These are phyloP conservation scores for Drosophila aff. DNA, from an alignment of 1,140 invertebrate genomes.

Conservation along the genomic window DNA sequence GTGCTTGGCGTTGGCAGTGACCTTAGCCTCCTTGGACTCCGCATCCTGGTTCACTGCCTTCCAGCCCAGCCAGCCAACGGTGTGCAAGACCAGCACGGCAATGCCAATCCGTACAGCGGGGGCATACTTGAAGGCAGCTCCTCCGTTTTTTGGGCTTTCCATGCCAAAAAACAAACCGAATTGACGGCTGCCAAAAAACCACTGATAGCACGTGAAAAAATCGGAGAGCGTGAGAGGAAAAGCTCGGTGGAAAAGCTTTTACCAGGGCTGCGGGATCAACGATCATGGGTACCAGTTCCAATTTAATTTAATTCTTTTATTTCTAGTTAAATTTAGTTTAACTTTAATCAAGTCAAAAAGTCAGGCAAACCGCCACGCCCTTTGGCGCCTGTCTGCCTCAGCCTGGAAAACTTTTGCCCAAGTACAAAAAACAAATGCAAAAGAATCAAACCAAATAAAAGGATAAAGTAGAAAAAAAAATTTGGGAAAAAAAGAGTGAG, in stretches of 20 bases:
- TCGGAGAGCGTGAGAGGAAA: conserved; percentile 8
- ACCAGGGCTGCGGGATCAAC: conserved; percentile 25
- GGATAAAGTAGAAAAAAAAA: background rate
- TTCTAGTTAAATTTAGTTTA: conserved; percentile 8
- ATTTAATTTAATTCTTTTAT: background rate
- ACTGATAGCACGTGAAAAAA: conserved; percentile 38
- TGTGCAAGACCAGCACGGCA: conserved; percentile 63
- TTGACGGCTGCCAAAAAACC: background rate
- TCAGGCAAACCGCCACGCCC: conserved; percentile 11
- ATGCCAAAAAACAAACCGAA: conserved; percentile 27
- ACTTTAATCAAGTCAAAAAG: conserved; percentile 26
- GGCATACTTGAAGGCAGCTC: conserved; percentile 26
- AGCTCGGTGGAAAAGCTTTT: conserved; percentile 29
- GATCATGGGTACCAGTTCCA: conserved; percentile 16
- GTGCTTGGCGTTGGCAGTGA: conserved; percentile 34
- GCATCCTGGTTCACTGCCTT: conserved; percentile 40
- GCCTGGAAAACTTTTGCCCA: conserved; percentile 51
- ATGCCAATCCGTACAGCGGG: conserved; percentile 64
- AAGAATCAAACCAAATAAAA: background rate
- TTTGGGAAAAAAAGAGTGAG: background rate
- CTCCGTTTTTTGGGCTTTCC: conserved; percentile 40
- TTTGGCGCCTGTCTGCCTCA: conserved; percentile 26
- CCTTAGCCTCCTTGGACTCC: conserved; percentile 26
- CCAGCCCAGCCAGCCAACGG: conserved; percentile 65
- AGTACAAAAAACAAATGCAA: conserved; percentile 18